Conservation (phyloP, 2,113 vertebrate genomes). For the Xenopus tropicalis region DNA sequence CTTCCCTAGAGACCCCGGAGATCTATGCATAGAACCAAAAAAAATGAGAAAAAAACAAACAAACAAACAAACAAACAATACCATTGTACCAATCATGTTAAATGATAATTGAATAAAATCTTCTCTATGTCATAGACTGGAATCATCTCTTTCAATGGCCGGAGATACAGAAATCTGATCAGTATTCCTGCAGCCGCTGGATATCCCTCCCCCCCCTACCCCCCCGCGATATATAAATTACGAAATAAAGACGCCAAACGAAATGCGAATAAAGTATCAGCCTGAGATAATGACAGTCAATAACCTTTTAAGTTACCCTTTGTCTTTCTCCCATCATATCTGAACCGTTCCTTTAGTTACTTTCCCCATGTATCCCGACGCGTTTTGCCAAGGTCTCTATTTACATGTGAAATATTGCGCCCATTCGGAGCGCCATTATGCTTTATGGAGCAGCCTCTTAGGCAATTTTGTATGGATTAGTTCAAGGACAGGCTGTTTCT, state of each 20-base stretch:
- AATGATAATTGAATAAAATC: no score
- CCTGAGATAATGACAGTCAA: not conserved
- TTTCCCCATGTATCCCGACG: constrained; percentile 40
- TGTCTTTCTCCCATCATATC: not conserved
- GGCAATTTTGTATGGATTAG: constrained; percentile 57
- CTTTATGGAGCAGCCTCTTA: constrained; percentile 55
- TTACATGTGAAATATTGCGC: constrained; percentile 56
- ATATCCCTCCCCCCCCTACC: not conserved
- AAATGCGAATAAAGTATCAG: not conserved
- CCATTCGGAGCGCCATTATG: constrained; percentile 57
- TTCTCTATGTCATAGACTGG: not conserved
- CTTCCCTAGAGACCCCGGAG: no score
- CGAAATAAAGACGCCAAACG: not conserved
- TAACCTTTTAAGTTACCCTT: constrained; percentile 4
- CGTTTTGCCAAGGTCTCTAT: constrained; percentile 8
- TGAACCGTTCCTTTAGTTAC: constrained; percentile 34
- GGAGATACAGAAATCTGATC: not conserved
- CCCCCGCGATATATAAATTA: no score
- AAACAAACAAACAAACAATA: no score
- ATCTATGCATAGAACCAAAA: no score
- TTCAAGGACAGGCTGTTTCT: constrained; percentile 64
- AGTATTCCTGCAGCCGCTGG: not conserved
- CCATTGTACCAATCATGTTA: no score
- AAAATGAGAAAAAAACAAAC: no score
- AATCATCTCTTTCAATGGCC: not conserved